Conservation (phyloP, 2,113 vertebrate species). For the Chlamydotis undulata region DNA sequence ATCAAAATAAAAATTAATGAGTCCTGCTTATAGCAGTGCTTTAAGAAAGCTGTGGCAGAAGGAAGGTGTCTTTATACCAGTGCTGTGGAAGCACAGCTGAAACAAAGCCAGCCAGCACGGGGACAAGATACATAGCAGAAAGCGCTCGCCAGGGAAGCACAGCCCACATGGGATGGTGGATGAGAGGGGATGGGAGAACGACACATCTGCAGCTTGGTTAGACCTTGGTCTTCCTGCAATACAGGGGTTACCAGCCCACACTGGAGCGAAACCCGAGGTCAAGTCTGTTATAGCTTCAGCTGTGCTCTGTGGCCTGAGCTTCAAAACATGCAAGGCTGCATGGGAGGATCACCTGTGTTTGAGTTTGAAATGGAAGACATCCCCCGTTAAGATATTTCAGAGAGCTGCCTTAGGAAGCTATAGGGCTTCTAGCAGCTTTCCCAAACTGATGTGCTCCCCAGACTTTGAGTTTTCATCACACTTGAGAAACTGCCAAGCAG, state of each 20-base stretch:
- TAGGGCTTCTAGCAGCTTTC: not conserved
- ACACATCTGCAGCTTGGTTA: not conserved
- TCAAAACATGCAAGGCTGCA: not conserved
- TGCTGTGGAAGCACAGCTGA: not conserved
- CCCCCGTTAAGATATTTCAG: not conserved
- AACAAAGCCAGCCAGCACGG: not conserved
- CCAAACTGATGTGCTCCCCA: not conserved
- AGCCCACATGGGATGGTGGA: not conserved
- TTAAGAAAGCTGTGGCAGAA: not conserved
- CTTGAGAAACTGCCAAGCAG: not conserved
- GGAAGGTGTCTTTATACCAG: not conserved
- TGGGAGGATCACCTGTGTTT: not conserved
- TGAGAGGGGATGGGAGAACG: not conserved
- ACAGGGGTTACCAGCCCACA: not conserved
- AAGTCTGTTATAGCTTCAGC: not conserved
- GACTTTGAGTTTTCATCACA: not conserved
- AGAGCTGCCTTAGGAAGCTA: not conserved
- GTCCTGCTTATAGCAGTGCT: not conserved
- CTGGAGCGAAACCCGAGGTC: not conserved
- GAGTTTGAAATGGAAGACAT: not conserved
- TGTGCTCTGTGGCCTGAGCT: not conserved
- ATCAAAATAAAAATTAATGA: rapidly evolving
- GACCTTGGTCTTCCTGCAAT: not conserved
- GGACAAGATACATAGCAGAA: not conserved
- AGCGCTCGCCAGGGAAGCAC: not conserved